Evolutionary conservation across 1,140 invertebrate species (phyloP).

Genomic region (Drosophila trapezifrons): DNA sequence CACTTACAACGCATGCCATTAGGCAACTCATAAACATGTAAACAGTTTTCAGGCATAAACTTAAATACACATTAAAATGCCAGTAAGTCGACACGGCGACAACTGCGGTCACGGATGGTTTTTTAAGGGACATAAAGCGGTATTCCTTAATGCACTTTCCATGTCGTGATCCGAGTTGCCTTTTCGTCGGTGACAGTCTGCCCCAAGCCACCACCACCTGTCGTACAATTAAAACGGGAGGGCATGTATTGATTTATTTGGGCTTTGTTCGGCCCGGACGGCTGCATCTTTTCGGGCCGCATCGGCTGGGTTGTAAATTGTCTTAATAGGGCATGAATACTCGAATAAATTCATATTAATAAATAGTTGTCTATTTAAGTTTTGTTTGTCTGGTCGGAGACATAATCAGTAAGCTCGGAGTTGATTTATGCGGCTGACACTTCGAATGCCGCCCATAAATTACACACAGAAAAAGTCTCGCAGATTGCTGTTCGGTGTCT

Average conservation of each 20-base stretch:
- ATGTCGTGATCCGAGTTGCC: slow-evolving; percentile 36
- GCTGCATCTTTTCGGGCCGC: slow-evolving; percentile 1
- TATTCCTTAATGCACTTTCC: slow-evolving; percentile 67
- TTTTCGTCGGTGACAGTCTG: slow-evolving; percentile 1
- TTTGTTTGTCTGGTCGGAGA: slow-evolving; percentile 19
- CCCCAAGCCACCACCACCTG: slow-evolving; percentile 18
- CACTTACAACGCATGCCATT: slow-evolving; percentile 8
- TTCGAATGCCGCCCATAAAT: slow-evolving; percentile 14
- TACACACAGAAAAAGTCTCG: slow-evolving; percentile 7
- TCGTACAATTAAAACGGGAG: slow-evolving; percentile 64
- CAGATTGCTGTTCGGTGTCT: slow-evolving; percentile 2
- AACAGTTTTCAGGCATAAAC: slow-evolving; percentile 48
- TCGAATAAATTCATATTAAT: slow-evolving; percentile 24
- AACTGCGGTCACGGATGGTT: slow-evolving; percentile 30
- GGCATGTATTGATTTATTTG: slow-evolving; percentile 69
- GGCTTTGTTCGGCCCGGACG: slow-evolving; percentile 15
- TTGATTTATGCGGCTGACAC: slow-evolving; percentile 20
- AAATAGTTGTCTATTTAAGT: slow-evolving; percentile 24
- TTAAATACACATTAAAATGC: slow-evolving; percentile 59
- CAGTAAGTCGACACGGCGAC: slow-evolving; percentile 28
- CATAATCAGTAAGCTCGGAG: slow-evolving; percentile 14
- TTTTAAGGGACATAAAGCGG: slow-evolving; percentile 35
- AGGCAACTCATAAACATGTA: slow-evolving; percentile 29
- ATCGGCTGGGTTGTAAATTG: slow-evolving; percentile 13
- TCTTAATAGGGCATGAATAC: slow-evolving; percentile 18